Evolutionary conservation across 92 coral and sea anemone genomes (phyloP), one percentile per base, ranked within the genome.

Genomic region (Isaurus tuberculatus): DNA sequence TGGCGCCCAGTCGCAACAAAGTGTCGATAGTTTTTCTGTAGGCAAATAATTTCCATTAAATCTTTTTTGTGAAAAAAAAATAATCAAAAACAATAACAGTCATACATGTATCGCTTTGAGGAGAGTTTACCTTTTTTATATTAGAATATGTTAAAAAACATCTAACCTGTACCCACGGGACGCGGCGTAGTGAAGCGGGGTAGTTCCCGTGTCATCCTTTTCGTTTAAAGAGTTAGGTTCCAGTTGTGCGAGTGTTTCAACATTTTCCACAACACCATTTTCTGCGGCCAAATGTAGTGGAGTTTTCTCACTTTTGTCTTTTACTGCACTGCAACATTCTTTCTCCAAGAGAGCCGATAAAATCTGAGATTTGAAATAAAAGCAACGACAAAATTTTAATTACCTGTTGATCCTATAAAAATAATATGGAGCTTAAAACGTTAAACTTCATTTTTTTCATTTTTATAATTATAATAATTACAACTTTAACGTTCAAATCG

Each of bases 151-250:
- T 15, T 3, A 14, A 2, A 29, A 16, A n/a, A 17, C 42, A 43
- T 48, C 91, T 83, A 71, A 92, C 97, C 61, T 63, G 71, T 85
- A 92, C 33, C 92, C 92, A 65, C 89, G 49, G n/a, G 53, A 65
- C 11, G 94, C 94, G 5, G 97, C 97, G 32, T 72, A 72, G 74
- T 93, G 97, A 8, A 93, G 91, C 1, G 97, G 92, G 19, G 88
- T 86, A 53, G 55, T 79, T 65, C 92, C 94, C 5, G 79, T 55
- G 0, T 71, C 48, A 66, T 93, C 97, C 61, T 81, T 80, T 31
- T 66, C 85, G 75, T 80, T 79, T 26, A 70, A 70, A 65, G 33
- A 51, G 26, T 75, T 67, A 2, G 86, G 84, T n/a, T 48, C 78
- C 80, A 86, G 9, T 32, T 79, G 89, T 9, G 91, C 86, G 32